Evolutionary conservation across 2,888 invertebrate species (phyloP).

Genomic region (Luperina nickerlii): DNA sequence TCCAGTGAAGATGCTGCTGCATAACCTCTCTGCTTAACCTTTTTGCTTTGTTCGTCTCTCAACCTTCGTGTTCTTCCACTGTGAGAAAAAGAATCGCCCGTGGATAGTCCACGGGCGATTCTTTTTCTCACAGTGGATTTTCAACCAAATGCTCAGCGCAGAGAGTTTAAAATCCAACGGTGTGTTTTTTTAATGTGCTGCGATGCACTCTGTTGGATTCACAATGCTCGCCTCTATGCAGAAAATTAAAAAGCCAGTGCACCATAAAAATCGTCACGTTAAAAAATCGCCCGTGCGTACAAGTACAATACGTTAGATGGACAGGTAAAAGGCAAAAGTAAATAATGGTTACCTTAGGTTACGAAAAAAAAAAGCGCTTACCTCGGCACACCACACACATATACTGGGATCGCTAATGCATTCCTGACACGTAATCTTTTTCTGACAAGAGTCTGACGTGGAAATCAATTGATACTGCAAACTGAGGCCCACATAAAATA

Average conservation of each 20-base stretch:
- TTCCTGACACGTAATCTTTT: conserved; percentile 73
- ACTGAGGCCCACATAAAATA: conserved; percentile 42
- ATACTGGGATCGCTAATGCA: conserved; percentile 76
- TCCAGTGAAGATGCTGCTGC: background rate
- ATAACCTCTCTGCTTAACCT: background rate
- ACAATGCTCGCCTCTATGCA: background rate
- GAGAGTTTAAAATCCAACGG: background rate
- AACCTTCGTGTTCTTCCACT: too few species aligned
- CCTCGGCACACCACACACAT: conserved; percentile 82
- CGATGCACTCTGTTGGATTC: background rate
- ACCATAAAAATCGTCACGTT: background rate
- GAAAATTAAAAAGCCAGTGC: background rate
- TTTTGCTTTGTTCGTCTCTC: too few species aligned
- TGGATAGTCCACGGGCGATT: background rate
- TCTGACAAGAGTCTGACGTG: conserved; percentile 67
- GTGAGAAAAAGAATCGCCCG: too few species aligned
- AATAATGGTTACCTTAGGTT: conserved; percentile 19
- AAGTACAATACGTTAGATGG: background rate
- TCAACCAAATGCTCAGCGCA: background rate
- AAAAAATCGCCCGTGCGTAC: background rate
- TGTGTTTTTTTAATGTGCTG: background rate
- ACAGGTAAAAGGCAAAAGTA: conserved; percentile 13
- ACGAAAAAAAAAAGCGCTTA: conserved; percentile 58
- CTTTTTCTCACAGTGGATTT: background rate
- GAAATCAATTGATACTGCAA: conserved; percentile 27